Base-by-base conservation (phyloP, 2,113 vertebrate genomes). In the Periophthalmus modestus region DNA sequence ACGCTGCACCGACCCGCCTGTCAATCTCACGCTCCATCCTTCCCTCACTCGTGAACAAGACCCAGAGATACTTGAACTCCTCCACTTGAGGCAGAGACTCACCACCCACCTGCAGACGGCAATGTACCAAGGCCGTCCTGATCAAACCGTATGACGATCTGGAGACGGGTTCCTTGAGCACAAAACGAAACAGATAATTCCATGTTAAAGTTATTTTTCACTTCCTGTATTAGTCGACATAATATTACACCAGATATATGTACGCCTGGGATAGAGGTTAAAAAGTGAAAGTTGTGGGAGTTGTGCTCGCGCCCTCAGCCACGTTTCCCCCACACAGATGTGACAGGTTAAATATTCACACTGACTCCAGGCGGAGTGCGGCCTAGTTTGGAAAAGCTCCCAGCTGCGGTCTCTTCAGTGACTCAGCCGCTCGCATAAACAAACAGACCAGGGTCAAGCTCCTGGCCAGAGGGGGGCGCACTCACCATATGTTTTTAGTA, bases 261-360 rank as follows among this genome's bases (percentile, higher is more conserved):
- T 21, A 69, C 13, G 66, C 47, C 14, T 62, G 59, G 46, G 28
- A 18, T 21, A 28, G 54, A 73, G 18, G 46, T 28, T 47, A 55
- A 66, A 72, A 75, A 33, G 46, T 67, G 52, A 72, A 39, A 69
- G 50, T 34, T 62, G 59, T 10, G 65, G 36, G 33, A 69, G 67
- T 62, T 13, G 54, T 46, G 48, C 57, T 76, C 18, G 57, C n/a
- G 71, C 71, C 68, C 65, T 54, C 0, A 13, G 74, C 65, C 59
- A 11, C 43, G n/a, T 10, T 9, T 61, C 55, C 34, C 54, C 34
- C 3, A 21, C 61, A 19, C 69, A 81, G 82, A 72, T 75, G 66
- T 62, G 59, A 75, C 15, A 57, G 72, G 67, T 76, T 77, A 81
- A 75, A 81, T 66, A 79, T 70, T 70, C 69, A 63, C 77, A n/a